Conservation (phyloP, 2,797 vertebrate species). For the Percopsis omiscomaycus region DNA sequence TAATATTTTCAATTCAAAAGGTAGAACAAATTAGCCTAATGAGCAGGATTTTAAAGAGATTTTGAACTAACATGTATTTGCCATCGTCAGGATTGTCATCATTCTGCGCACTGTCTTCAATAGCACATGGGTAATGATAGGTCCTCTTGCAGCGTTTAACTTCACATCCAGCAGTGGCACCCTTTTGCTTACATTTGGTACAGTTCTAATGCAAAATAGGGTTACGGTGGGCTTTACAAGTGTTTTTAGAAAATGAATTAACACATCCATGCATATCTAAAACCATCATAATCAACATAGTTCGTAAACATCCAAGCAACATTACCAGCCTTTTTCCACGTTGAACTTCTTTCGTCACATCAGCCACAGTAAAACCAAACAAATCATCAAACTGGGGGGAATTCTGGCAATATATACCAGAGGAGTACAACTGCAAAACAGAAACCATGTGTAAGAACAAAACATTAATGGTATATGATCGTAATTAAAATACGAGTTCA, state of each 20-base stretch:
- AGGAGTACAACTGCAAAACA: conserved; percentile 66
- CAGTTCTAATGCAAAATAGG: conserved; percentile 51
- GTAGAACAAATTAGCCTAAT: not conserved
- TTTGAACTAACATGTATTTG: conserved; percentile 53
- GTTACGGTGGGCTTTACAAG: no score
- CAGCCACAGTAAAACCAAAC: conserved; percentile 66
- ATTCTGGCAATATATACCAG: conserved; percentile 55
- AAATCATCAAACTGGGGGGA: conserved; percentile 61
- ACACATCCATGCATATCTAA: not conserved
- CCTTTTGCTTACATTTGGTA: conserved; percentile 47
- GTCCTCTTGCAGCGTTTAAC: conserved; percentile 60
- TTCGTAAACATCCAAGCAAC: not conserved
- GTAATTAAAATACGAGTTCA: not conserved
- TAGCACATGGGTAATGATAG: conserved; percentile 78
- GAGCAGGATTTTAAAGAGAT: not conserved
- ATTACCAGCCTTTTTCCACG: conserved; percentile 69
- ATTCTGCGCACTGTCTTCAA: conserved; percentile 1
- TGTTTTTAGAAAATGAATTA: not conserved
- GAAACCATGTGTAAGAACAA: conserved; percentile 1
- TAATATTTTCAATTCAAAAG: not conserved
- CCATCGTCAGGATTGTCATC: conserved; percentile 19
- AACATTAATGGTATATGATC: not conserved
- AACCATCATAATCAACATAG: not conserved
- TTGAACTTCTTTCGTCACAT: conserved; percentile 52
- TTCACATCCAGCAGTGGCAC: conserved; percentile 78